Base-by-base conservation (phyloP, 2,113 vertebrate genomes). In the Hepsetus odoe region DNA sequence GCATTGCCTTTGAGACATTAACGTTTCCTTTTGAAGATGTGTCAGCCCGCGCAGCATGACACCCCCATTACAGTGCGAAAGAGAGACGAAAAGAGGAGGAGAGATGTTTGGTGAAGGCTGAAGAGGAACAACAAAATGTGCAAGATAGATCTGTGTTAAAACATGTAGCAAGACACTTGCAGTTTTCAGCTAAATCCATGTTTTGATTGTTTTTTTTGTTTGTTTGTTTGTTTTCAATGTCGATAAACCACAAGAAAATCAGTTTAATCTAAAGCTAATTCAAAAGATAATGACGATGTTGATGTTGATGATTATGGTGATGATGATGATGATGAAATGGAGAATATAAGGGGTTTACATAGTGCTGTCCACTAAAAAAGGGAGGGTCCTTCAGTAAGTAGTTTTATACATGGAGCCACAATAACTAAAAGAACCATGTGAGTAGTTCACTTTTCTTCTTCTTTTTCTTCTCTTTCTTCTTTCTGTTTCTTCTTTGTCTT, bases 1-100 rank as follows among this genome's bases (percentile, higher is more conserved):
- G 76, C 74, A 69, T 55, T 80, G 82, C 78, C 82, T 80, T 53
- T 74, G 82, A 77, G 78, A 81, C 71, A 80, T 84, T 74, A 83
- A 66, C 28, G 74, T 77, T 77, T 80, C 78, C 55, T 80, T 80
- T 83, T 83, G 82, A 80, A 74, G 74, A 62, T 62, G 75, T 61
- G 56, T 81, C 75, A 69, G 75, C 66, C 74, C 65, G 78, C 61
- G 62, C 77, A 80, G 74, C 78, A 79, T 80, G 74, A 80, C 74
- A 74, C 65, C 74, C 55, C 68, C 46, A 65, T 80, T 83, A 77
- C 42, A 73, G 70, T 24, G 22, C 24, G 67, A 73, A 28, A 33
- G 38, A 55, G 33, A 75, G 46, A 66, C 76, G 66, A 69, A 35
- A 58, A 66, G 56, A 72, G 59, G 20, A 49, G 33, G 46, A 42